Percentiles rank a stretch among this genome's conserved stretches.
phyloP scores from a whole-genome alignment of 1,140 invertebrate genomes.

The Leptinotarsa undecemlineata region DNA sequence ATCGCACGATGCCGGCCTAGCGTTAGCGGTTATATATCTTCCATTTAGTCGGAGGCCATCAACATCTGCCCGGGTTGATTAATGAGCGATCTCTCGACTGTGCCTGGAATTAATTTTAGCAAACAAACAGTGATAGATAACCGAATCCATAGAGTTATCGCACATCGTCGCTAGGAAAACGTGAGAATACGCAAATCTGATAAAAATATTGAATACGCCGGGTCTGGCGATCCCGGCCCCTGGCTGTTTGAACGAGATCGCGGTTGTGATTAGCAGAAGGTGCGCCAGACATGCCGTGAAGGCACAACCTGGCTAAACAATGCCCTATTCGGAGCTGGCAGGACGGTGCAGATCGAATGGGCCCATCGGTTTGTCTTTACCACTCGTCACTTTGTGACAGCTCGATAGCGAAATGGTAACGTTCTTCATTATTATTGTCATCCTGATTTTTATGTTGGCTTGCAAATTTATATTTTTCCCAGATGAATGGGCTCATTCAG shows the following conservation, averaged over 20 bases:
- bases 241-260: slow-evolving; percentile 42
- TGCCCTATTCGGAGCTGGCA: background rate
- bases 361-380: background rate
- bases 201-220: slow-evolving; percentile 50
- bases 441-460: too few relatives aligned
- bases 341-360: background rate
- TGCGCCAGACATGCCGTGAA: slow-evolving; percentile 43
- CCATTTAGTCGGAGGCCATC: slow-evolving; percentile 36
- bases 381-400: background rate
- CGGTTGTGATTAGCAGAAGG: slow-evolving; percentile 37
- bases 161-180: slow-evolving; percentile 46
- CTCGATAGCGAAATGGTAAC: too few relatives aligned
- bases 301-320: background rate
- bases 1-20: background rate
- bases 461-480: too few relatives aligned
- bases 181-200: slow-evolving; percentile 53
- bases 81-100: slow-evolving; percentile 43
- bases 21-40: slow-evolving; percentile 15
- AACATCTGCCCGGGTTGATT: slow-evolving; percentile 44
- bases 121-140: slow-evolving; percentile 48
- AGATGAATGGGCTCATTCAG: too few relatives aligned
- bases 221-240: slow-evolving; percentile 36
- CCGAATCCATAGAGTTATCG: slow-evolving; percentile 35
- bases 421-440: too few relatives aligned
- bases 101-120: slow-evolving; percentile 49